Evolutionary conservation across 2,113 vertebrate genomes (phyloP).

Genomic region (Corythoichthys haematopterus): DNA sequence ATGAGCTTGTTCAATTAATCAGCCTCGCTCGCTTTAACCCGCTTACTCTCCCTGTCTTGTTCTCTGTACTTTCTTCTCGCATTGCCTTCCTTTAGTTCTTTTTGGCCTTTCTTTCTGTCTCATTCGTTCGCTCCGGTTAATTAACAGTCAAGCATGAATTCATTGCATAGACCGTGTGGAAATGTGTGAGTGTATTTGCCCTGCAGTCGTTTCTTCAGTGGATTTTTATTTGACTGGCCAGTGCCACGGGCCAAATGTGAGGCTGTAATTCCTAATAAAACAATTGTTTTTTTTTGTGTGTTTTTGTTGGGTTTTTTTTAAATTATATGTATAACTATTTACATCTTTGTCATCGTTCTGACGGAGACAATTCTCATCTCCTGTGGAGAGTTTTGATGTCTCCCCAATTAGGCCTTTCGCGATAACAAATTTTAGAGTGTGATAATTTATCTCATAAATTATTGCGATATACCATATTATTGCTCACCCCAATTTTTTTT

Average conservation of each 20-base stretch:
- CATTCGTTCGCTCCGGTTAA: conserved; percentile 59
- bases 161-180: conserved; percentile 48
- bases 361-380: not conserved
- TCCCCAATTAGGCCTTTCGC: too few species aligned
- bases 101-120: conserved; percentile 39
- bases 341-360: not conserved
- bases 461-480: too few species aligned
- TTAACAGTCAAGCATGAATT: conserved; percentile 68
- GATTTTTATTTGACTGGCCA: conserved; percentile 66
- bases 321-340: too few species aligned
- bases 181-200: conserved; percentile 29
- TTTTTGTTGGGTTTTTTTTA: too few species aligned
- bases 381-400: not conserved
- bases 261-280: conserved; percentile 28
- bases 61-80: conserved; percentile 7
- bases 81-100: conserved; percentile 19
- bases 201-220: conserved; percentile 62
- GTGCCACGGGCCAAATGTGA: conserved; percentile 48
- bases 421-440: too few species aligned
- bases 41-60: conserved; percentile 2
- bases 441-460: too few species aligned
- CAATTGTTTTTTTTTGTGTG: conserved; percentile 21
- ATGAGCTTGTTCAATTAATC: conserved; percentile 67
- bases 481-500: too few species aligned
- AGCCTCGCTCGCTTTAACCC: conserved; percentile 46